Percentiles rank a stretch among this genome's conserved stretches.
These are phyloP conservation scores for Drosophila limbata DNA, from an alignment of 2,888 invertebrate genomes.

Conservation along the genomic window DNA sequence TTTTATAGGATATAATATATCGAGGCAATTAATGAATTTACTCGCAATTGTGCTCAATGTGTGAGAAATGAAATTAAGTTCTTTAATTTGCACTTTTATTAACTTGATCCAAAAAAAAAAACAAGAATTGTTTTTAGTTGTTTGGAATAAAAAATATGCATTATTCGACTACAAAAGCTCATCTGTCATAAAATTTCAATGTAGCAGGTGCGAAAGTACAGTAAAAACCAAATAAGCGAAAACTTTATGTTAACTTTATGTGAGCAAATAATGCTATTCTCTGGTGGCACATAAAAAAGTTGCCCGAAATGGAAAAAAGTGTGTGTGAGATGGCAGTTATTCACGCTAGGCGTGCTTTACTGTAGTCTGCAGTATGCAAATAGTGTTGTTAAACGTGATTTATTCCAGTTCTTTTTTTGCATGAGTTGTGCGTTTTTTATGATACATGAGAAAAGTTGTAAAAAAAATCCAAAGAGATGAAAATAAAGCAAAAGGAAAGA, in stretches of 20 bases:
- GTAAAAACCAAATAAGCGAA: not conserved
- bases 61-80: slow-evolving; percentile 1
- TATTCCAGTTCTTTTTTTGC: not conserved
- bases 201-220: slow-evolving; percentile 5
- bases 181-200: not conserved
- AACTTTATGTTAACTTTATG: not conserved
- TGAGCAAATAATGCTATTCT: not conserved
- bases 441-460: slow-evolving; percentile 10
- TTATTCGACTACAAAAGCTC: not conserved
- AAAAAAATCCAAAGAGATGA: not conserved
- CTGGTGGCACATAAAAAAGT: slow-evolving; percentile 1
- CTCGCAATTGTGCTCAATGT: not conserved
- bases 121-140: not conserved
- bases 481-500: no score
- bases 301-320: not conserved
- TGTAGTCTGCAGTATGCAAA: slow-evolving; percentile 16
- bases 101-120: not conserved
- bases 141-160: not conserved
- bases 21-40: not conserved
- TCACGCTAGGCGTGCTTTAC: slow-evolving; percentile 1
- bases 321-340: not conserved
- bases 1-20: no score
- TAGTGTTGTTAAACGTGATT: slow-evolving; percentile 25
- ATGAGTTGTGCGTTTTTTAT: slow-evolving; percentile 13
- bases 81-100: slow-evolving; percentile 4